Evolutionary conservation across 2,113 vertebrate genomes (phyloP).

Genomic region (Rhinichthys klamathensis): DNA sequence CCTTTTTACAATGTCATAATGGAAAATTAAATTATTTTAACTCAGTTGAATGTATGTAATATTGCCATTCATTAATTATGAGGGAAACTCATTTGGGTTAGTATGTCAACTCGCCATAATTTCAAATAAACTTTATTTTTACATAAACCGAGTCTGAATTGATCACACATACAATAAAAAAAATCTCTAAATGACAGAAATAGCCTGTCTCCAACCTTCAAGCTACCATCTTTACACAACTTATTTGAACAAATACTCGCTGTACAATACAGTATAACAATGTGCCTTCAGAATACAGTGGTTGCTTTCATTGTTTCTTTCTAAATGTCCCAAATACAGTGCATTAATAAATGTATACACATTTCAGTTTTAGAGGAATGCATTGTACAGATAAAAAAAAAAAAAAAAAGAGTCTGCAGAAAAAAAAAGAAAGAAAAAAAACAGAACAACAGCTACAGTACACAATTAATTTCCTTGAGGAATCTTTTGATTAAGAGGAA

Average conservation of each 20-base stretch:
- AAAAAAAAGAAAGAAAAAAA: constrained; percentile 63
- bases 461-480: constrained; percentile 67
- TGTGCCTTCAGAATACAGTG: constrained; percentile 67
- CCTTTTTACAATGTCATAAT: neutral
- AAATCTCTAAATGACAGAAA: constrained; percentile 76
- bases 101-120: constrained; percentile 59
- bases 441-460: constrained; percentile 72
- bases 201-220: constrained; percentile 64
- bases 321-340: constrained; percentile 57
- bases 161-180: constrained; percentile 78
- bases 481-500: constrained; percentile 54
- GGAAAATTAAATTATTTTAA: neutral
- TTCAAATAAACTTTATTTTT: constrained; percentile 83
- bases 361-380: constrained; percentile 68
- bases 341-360: constrained; percentile 59
- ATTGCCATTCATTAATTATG: neutral
- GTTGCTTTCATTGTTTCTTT: constrained; percentile 57
- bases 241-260: constrained; percentile 62
- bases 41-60: neutral
- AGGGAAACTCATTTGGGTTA: neutral
- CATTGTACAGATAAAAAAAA: constrained; percentile 69
- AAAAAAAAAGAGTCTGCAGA: constrained; percentile 64
- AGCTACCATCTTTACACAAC: constrained; percentile 68
- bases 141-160: constrained; percentile 80
- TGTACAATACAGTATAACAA: constrained; percentile 66